Evolutionary conservation across 2,113 vertebrate genomes (phyloP), one percentile per base, ranked within the genome.

Genomic region (Phrynocephalus versicolor): DNA sequence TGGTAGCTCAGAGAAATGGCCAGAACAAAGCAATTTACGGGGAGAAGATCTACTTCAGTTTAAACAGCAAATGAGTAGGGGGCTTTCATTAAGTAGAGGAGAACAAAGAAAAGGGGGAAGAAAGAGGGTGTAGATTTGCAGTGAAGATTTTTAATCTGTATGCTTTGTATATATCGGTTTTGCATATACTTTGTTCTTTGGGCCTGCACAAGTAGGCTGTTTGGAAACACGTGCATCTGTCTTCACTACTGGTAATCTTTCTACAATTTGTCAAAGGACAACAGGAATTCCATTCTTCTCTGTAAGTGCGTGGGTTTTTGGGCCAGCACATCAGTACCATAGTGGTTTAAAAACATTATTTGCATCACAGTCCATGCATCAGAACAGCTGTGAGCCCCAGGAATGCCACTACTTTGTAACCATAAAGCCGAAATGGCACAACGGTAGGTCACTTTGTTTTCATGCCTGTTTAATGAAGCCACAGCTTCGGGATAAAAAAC

Each of bases 171-270:
- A 87, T 27, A 60, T 0, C 0, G 8, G 21, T n/a, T 41, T 79
- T 84, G 76, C 8, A 87, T 90, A 80, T 5, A 6, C 82, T 71
- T 60, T 64, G 76, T 91, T 80, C 81, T 30, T 75, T 39, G 77
- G 55, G 85, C 88, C 72, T 77, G 64, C 73, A 89, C 89, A 51
- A 84, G 86, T 84, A 82, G 33, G 1, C 58, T n/a, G 41, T 85
- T 85, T 80, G 78, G 86, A 12, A 90, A 85, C 82, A 14, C 69
- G 33, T 80, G 86, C 88, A 87, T 84, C 87, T 80, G 76, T 0
- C 60, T 51, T 12, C 0, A 45, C 70, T 67, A 57, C 69, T 91
- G 37, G 37, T 82, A 79, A 30, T 69, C 39, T 58, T 70, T 89
- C 85, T 90, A 33, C 78, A 74, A 79, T 84, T 33, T 37, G 82